Evolutionary conservation across 2,797 vertebrate species (phyloP).

Genomic region (Chlorospingus flavigularis): DNA sequence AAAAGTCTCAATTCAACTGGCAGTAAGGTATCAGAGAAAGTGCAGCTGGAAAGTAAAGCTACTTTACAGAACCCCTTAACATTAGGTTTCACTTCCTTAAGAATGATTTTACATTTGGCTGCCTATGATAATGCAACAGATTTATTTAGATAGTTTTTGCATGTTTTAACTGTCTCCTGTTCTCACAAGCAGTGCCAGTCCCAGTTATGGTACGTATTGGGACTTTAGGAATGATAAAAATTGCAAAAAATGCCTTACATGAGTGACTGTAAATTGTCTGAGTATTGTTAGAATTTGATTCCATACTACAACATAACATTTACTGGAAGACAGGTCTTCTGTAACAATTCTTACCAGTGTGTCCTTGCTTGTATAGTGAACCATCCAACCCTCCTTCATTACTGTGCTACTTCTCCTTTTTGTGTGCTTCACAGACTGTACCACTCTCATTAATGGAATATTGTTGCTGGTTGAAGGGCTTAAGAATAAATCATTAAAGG

Average conservation of each 20-base stretch:
- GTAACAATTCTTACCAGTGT: constrained; percentile 82
- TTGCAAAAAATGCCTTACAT: not conserved
- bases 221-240: not conserved
- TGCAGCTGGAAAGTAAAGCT: not conserved
- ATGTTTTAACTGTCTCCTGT: not conserved
- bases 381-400: constrained; percentile 98
- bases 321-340: not conserved
- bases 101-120: not conserved
- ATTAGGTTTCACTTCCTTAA: not conserved
- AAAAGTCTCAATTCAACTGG: not conserved
- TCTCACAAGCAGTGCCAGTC: not conserved
- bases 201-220: not conserved
- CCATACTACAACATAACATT: not conserved
- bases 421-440: constrained; percentile 95
- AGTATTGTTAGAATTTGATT: not conserved
- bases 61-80: not conserved
- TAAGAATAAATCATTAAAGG: constrained; percentile 64
- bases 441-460: constrained; percentile 96
- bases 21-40: not conserved
- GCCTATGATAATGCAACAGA: not conserved
- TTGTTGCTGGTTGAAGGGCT: constrained; percentile 99
- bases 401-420: constrained; percentile 95
- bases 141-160: not conserved
- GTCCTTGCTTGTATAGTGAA: constrained; percentile 96
- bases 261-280: not conserved